Evolutionary conservation across 2,113 vertebrate species (phyloP), one percentile per base, ranked within the genome.

Genomic region (Hypocryptadius cinnamomeus): DNA sequence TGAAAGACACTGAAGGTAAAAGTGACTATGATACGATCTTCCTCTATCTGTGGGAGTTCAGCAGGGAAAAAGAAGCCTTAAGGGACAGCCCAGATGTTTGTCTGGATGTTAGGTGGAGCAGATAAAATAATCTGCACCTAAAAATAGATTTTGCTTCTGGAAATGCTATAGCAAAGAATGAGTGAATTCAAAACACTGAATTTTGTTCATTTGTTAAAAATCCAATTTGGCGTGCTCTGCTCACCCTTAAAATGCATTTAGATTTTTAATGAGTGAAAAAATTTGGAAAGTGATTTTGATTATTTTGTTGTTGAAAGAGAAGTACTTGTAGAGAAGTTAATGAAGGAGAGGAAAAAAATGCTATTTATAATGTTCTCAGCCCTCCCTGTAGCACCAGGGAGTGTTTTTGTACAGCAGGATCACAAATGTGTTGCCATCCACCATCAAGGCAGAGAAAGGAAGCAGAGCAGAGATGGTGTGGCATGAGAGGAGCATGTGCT

Each of bases 401-500:
- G 25, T 30, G 50, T 33, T 66, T 77, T 64, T 66, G 27, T 65
- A 33, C n/a, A 57, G 50, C 42, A 79, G 19, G n/a, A 73, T 63
- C 20, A 18, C 64, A 73, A 53, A 13, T 51, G 11, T 40, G 51
- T 40, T 69, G 45, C 37, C 48, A 61, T 8, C 18, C 8, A 15
- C 16, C 5, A 28, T 35, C 10, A 61, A 39, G 74, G 48, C 25
- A 47, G 53, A 60, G 63, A 42, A 56, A 47, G 57, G 71, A 57
- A 65, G 45, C 37, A 56, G 53, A 18, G 48, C 45, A 48, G 78
- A 45, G 42, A 5, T n/a, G 28, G 11, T 31, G 44, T 12, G 18
- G 33, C 33, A 42, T 0, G 2, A 68, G 48, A 23, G 24, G 27
- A 54, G 51, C 0, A 0, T 5, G 6, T 3, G 6, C 44, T 15